Evolutionary conservation across 2,888 invertebrate species (phyloP), one percentile per base, ranked within the genome.

Genomic region (Torymus texanus): DNA sequence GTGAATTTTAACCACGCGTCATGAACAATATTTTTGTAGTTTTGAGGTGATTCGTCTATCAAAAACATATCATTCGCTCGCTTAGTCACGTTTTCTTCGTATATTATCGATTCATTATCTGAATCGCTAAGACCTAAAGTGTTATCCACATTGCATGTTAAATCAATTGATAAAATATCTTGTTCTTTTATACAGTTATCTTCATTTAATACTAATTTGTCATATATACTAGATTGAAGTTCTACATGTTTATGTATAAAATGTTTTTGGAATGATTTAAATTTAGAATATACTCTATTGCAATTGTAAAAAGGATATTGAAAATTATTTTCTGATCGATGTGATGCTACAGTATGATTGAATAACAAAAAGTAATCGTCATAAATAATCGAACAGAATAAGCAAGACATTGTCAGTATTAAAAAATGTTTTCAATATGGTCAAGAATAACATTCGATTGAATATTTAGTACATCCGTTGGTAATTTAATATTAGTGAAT

Each of bases 241-340:
- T 4, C 53, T 53, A 2, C 18, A 21, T 66, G 66, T 29, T 66
- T 66, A 53, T 21, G 51, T 5, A 51, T 53, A 51, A 53, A 24
- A 56, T 68, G 67, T n/a, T 56, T 24, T 56, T 14, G 55, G n/a
- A 68, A 68, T 5, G 67, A 55, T 68, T 24, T 24, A 24, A 56
- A 55, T 68, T n/a, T 0, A 0, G 56, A 68, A 56, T 68, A 68
- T 2, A 68, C 56, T 29, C 67, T 68, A 0, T 21, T 68, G 16
- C 67, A 68, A 24, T n/a, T 21, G 56, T 24, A 21, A 68, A 68
- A 68, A 68, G 56, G 13, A 29, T 56, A 68, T 56, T 56, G 14
- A 56, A 29, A 68, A 56, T 68, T 68, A 29, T 11, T 68, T 68
- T 68, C 56, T 14, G n/a, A 55, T 10, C 58, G 29, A 59, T 70